Evolutionary conservation across 2,797 vertebrate species (phyloP), one percentile per base, ranked within the genome.

Genomic region (Xerus rutilus): DNA sequence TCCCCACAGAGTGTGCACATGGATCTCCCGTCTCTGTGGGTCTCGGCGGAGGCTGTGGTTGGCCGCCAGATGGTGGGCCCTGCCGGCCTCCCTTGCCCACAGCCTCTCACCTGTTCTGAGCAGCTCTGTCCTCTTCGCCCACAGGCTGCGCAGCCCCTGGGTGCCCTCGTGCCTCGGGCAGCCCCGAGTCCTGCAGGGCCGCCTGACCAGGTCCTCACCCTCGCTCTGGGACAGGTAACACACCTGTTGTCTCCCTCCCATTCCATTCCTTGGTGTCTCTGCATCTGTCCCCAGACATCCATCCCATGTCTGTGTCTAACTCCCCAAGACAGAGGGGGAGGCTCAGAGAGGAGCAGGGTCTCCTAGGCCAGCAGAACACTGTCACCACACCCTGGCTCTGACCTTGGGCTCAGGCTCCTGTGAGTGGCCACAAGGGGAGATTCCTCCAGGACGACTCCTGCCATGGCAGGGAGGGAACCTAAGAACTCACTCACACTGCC

Each of bases 211-310:
- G 98, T 99, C 98, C 98, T 99, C 98, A 96, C 98, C 98, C 98
- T 98, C 98, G 89, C 98, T 99, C 98, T 99, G 99, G 98, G 99
- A 99, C 98, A 99, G 98, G 98, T 99, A 99, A 98, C 85, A 98
- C 96, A 88, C 96, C 97, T 98, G 97, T 85, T 88, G 86, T 92
- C 81, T 77, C 89, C 93, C 94, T 2, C 10, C 10, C 30, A 52
- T 43, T 45, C 54, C n/a, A 72, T 28, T 64, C 74, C 67, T 81
- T 7, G 65, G 32, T 54, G 94, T 89, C 84, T 86, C 74, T 52
- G 35, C 77, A 0, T 78, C 91, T 54, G 43, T 85, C 67, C 89
- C 89, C 47, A 69, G 88, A 92, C 91, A 3, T 79, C 70, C 32
- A 4, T 88, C 74, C 23, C 32, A 4, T 47, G 7, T 94, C 59